phyloP scores from a whole-genome alignment of 2,888 invertebrate genomes.

The Unio delphinus region DNA sequence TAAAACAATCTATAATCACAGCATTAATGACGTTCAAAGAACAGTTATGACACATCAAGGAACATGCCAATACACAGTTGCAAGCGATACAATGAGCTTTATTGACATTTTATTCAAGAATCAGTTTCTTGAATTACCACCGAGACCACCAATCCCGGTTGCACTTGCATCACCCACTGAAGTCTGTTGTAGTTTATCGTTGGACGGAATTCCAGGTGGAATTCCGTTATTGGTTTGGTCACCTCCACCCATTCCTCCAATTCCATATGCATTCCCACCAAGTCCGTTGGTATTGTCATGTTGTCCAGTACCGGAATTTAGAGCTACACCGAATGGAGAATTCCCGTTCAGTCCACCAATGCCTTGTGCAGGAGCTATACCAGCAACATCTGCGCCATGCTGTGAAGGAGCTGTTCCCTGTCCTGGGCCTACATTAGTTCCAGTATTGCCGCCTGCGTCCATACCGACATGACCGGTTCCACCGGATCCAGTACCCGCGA shows the following conservation, averaged over 20 bases:
- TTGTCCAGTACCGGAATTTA: neutral
- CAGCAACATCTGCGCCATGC: conserved; percentile 4
- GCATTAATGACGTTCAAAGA: no score
- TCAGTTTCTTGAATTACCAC: neutral
- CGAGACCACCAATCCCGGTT: conserved; percentile 17
- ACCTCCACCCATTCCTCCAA: conserved; percentile 2
- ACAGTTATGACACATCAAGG: no score
- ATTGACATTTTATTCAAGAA: neutral
- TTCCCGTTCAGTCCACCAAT: neutral
- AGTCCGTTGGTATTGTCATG: conserved; percentile 1
- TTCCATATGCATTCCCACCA: conserved; percentile 4
- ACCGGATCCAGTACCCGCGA: conserved; percentile 5
- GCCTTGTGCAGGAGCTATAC: conserved; percentile 1
- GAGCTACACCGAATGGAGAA: conserved; percentile 3
- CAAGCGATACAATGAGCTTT: neutral
- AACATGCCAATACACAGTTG: no score
- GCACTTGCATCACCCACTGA: conserved; percentile 1
- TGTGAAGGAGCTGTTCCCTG: conserved; percentile 23
- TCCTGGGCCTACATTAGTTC: conserved; percentile 5
- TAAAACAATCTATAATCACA: no score
- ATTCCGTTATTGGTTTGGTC: neutral
- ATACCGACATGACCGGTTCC: neutral
- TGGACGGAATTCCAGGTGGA: conserved; percentile 9
- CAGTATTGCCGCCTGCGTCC: no score
- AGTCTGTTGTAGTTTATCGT: conserved; percentile 11